Evolutionary conservation across 2,888 invertebrate species (phyloP).

Genomic region (Diadegma fenestrale): DNA sequence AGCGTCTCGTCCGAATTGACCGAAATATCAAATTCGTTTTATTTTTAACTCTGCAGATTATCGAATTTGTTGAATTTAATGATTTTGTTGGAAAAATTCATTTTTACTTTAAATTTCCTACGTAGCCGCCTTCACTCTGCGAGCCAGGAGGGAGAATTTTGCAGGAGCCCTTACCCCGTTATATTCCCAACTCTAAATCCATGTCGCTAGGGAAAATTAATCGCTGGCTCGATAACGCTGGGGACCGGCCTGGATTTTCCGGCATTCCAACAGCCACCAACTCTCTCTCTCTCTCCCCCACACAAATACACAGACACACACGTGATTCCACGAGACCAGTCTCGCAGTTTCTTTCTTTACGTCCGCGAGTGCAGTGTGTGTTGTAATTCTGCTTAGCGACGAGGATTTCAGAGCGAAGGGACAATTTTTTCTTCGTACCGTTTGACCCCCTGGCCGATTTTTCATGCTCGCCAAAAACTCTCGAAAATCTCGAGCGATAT

Average conservation of each 20-base stretch:
- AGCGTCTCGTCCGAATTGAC: not conserved
- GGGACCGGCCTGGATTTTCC: constrained; percentile 72
- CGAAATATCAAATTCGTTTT: not conserved
- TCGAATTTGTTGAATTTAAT: no score
- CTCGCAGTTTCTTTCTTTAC: constrained; percentile 35
- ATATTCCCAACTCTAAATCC: constrained; percentile 71
- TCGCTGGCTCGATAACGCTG: constrained; percentile 74
- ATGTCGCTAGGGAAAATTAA: constrained; percentile 76
- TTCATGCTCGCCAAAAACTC: constrained; percentile 64
- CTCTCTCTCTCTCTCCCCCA: constrained; percentile 24
- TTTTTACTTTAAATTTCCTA: not conserved
- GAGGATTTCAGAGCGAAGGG: constrained; percentile 11
- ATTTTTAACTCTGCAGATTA: no score
- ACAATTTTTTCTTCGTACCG: constrained; percentile 59
- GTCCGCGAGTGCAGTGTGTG: constrained; percentile 30
- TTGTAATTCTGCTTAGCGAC: constrained; percentile 44
- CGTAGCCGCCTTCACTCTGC: not conserved
- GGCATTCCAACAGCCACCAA: constrained; percentile 58
- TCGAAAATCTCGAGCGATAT: not conserved
- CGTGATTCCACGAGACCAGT: not conserved
- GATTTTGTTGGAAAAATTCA: not conserved
- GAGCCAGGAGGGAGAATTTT: constrained; percentile 49
- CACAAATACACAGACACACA: constrained; percentile 21
- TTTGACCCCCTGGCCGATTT: constrained; percentile 64
- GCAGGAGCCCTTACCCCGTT: constrained; percentile 27